phyloP scores from a whole-genome alignment of 2,797 vertebrate genomes.

The Parauchenoglanis ngamensis region DNA sequence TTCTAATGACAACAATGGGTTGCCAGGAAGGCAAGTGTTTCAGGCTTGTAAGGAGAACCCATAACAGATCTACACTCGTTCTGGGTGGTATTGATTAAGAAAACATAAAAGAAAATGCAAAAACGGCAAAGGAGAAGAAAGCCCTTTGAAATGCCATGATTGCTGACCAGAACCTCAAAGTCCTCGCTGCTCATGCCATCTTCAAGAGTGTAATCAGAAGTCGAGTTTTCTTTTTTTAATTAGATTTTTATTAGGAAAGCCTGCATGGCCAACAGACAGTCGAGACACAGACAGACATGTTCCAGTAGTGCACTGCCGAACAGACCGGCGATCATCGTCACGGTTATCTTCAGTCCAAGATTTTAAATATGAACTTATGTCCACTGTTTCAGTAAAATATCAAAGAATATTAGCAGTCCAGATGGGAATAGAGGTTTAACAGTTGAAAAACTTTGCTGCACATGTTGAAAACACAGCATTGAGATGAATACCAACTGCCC shows the following conservation, averaged over 20 bases:
- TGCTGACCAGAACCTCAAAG: slow-evolving; percentile 19
- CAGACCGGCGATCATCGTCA: slow-evolving; percentile 7
- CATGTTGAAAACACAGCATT: slow-evolving; percentile 8
- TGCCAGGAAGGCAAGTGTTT: slow-evolving; percentile 8
- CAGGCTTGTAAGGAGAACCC: slow-evolving; percentile 7
- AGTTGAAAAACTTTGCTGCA: neutral
- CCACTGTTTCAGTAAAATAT: slow-evolving; percentile 18
- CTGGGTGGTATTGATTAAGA: slow-evolving; percentile 9
- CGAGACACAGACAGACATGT: slow-evolving; percentile 1
- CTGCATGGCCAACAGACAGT: slow-evolving; percentile 18
- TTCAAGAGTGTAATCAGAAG: slow-evolving; percentile 22
- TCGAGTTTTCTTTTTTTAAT: slow-evolving; percentile 17
- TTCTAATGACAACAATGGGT: slow-evolving; percentile 22
- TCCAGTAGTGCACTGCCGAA: slow-evolving; percentile 26
- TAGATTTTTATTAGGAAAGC: slow-evolving; percentile 8
- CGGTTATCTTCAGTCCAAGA: slow-evolving; percentile 16
- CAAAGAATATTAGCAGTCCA: slow-evolving; percentile 3
- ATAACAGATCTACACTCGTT: neutral
- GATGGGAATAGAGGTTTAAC: slow-evolving; percentile 1
- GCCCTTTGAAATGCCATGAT: slow-evolving; percentile 3
- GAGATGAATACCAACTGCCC: slow-evolving; percentile 14
- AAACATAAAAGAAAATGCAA: slow-evolving; percentile 16
- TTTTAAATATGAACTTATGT: slow-evolving; percentile 27
- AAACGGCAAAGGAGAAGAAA: slow-evolving; percentile 14
- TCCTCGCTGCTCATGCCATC: neutral